A percentile compares a stretch with the other conserved stretches of the same genome.
These are phyloP conservation scores for Chesias legatella DNA, from an alignment of 2,888 invertebrate genomes.

Conservation along the genomic window DNA sequence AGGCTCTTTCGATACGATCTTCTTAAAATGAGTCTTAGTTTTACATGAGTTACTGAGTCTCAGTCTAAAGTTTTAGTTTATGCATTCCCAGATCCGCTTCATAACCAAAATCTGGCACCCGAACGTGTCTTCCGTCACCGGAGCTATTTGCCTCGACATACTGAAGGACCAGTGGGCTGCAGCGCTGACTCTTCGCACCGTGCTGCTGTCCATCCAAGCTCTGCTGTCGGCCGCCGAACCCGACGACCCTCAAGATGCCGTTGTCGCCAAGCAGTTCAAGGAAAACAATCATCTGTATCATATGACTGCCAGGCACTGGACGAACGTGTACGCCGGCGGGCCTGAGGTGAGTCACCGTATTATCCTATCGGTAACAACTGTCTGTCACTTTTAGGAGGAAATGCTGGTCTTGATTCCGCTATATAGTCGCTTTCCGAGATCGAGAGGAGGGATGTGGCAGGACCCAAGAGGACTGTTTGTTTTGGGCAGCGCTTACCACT, in stretches of 20 bases:
- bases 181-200: conserved; percentile 98
- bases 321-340: conserved; percentile 95
- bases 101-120: conserved; percentile 99
- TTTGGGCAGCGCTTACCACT: no score
- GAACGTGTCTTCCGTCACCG: conserved; percentile 99
- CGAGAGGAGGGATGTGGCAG: no score
- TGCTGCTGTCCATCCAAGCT: conserved; percentile 96
- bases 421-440: no score
- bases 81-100: conserved; percentile 91
- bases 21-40: no score
- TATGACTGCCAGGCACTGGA: conserved; percentile 97
- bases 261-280: conserved; percentile 98
- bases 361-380: no score
- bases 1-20: no score
- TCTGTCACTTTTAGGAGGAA: no score
- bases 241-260: conserved; percentile 97
- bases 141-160: conserved; percentile 99
- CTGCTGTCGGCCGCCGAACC: conserved; percentile 94
- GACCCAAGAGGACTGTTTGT: no score
- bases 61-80: no score
- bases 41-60: no score
- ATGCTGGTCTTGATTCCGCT: no score
- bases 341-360: conserved; percentile 35
- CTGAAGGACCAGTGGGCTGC: conserved; percentile 99
- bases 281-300: conserved; percentile 92